Percentiles rank a stretch among this genome's conserved stretches.
Conservation (phyloP, 1,140 invertebrate species). For the Gryllus bimaculatus region DNA sequence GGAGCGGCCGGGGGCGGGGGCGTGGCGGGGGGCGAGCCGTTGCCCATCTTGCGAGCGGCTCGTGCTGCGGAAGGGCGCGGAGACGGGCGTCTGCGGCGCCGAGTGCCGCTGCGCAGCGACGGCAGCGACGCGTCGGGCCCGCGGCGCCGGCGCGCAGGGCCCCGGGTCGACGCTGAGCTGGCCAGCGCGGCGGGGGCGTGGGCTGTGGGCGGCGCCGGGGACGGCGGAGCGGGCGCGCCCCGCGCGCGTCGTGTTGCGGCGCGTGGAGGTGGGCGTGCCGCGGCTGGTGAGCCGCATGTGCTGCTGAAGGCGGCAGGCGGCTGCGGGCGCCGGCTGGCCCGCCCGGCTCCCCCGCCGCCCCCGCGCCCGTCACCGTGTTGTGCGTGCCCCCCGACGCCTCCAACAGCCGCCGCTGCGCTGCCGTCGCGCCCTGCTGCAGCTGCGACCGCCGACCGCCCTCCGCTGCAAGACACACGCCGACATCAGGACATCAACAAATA, state of each 20-base stretch:
- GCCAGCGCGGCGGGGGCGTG: constrained; percentile 33
- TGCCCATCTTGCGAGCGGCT: constrained; percentile 6
- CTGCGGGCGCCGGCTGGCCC: constrained; percentile 31
- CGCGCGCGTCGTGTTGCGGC: constrained; percentile 42
- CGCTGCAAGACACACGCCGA: no score
- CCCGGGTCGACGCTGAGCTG: constrained; percentile 25
- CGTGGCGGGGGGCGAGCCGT: neutral
- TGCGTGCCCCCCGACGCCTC: constrained; percentile 31
- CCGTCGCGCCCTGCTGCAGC: neutral
- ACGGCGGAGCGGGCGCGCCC: constrained; percentile 26
- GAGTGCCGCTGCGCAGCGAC: constrained; percentile 12
- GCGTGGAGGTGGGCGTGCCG: constrained; percentile 34
- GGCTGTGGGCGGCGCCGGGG: constrained; percentile 22
- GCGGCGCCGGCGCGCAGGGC: neutral
- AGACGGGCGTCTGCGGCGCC: constrained; percentile 16
- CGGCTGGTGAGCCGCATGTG: constrained; percentile 38
- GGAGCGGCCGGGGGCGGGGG: no score
- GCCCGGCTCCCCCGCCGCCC: neutral
- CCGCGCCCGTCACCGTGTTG: constrained; percentile 29
- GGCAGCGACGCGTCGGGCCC: neutral
- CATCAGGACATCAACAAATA: neutral
- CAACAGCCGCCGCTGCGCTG: constrained; percentile 26
- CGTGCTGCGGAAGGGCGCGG: constrained; percentile 6
- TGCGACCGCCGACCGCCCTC: neutral
- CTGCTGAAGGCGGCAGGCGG: constrained; percentile 42